phyloP scores from a whole-genome alignment of 1,140 invertebrate species.

The Micrasema longulum region DNA sequence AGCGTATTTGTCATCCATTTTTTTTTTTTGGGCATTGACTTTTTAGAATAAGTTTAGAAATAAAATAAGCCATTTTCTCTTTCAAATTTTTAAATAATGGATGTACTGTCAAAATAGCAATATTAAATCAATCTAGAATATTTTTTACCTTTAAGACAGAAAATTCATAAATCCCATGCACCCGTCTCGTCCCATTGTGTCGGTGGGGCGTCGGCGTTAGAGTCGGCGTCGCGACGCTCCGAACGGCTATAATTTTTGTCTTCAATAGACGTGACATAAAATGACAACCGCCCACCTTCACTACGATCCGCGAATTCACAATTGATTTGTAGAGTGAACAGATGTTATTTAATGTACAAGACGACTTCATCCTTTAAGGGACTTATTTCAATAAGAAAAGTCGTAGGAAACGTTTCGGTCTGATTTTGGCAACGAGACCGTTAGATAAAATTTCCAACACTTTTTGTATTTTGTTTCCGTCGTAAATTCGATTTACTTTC shows the following conservation, averaged over 20 bases:
- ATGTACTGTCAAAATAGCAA: no score
- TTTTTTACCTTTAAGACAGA: no score
- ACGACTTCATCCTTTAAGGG: constrained; percentile 5
- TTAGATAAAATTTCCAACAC: no score
- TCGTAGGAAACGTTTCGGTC: neutral
- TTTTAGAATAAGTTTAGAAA: no score
- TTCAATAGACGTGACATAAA: constrained; percentile 10
- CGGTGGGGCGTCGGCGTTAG: neutral
- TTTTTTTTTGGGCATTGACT: no score
- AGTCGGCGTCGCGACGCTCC: neutral
- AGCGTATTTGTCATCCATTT: no score
- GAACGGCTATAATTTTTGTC: constrained; percentile 23
- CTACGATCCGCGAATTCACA: constrained; percentile 27
- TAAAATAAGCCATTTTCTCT: no score
- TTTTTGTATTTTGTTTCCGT: no score
- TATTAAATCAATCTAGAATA: no score
- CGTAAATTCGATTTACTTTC: no score
- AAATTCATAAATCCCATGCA: neutral
- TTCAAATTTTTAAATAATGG: no score
- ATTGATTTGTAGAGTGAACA: constrained; percentile 31
- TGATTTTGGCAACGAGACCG: no score
- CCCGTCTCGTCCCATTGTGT: neutral
- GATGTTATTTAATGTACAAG: constrained; percentile 19
- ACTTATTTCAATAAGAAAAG: neutral
- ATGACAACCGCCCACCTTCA: neutral